Percentiles rank a stretch among this genome's conserved stretches.
Conservation (phyloP, 35 echinoderm and acorn worm genomes). For the Patiria miniata region DNA sequence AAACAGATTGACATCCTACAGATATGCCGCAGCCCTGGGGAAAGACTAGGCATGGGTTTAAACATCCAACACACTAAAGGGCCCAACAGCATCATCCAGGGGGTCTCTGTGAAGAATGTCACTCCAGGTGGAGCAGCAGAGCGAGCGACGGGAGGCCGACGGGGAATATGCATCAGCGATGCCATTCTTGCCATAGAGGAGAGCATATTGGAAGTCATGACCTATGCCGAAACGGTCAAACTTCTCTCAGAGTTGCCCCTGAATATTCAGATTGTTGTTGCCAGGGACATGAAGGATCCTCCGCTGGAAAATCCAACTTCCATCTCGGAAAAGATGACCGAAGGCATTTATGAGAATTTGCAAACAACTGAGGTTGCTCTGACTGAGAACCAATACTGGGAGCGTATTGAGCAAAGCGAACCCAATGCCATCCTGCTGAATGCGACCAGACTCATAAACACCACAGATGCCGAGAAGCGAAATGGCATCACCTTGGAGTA, state of each 20-base stretch:
- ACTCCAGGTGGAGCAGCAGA: constrained; percentile 73
- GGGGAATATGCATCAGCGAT: constrained; percentile 67
- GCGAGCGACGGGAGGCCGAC: constrained; percentile 46
- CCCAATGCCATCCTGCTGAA: not conserved
- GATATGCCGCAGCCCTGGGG: constrained; percentile 65
- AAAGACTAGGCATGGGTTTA: constrained; percentile 89
- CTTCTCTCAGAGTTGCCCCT: constrained; percentile 60
- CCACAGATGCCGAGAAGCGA: not conserved
- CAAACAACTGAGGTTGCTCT: not conserved
- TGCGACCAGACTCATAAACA: not conserved
- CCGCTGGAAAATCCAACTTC: not conserved
- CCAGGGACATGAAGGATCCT: constrained; percentile 31
- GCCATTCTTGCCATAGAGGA: constrained; percentile 59
- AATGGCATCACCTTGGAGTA: constrained; percentile 10
- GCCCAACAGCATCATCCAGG: constrained; percentile 60
- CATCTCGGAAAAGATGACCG: not conserved
- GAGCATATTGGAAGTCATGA: constrained; percentile 52
- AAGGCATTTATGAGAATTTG: not conserved
- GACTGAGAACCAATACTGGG: not conserved
- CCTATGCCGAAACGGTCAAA: constrained; percentile 58
- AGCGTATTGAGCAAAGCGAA: not conserved
- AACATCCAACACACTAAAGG: constrained; percentile 83
- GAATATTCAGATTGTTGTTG: constrained; percentile 54
- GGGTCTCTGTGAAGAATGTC: constrained; percentile 78
- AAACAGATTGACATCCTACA: constrained; percentile 54